These are phyloP conservation scores for Microcebus murinus DNA, from an alignment of 2,113 vertebrate genomes.

Conservation along the genomic window DNA sequence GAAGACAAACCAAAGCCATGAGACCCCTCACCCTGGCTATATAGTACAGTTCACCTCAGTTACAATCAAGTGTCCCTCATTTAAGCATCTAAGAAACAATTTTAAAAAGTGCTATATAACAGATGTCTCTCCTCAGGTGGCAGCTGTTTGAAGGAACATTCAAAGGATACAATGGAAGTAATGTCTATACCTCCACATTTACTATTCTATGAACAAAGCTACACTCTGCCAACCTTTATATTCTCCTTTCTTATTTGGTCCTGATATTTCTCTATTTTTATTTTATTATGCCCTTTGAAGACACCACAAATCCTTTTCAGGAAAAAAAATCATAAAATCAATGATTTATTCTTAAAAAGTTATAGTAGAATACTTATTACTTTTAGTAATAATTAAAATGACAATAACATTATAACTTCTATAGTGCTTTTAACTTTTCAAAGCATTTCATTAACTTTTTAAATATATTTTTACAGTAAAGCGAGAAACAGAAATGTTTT, in stretches of 20 bases:
- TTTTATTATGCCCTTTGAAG: conserved; percentile 27
- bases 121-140: background rate
- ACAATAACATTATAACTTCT: background rate
- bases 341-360: background rate
- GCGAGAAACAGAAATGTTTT: background rate
- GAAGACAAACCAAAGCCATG: background rate
- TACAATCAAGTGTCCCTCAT: background rate
- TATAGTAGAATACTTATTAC: background rate
- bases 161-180: background rate
- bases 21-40: background rate
- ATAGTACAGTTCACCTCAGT: background rate
- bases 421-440: background rate
- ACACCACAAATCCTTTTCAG: background rate
- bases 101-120: background rate
- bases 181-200: background rate
- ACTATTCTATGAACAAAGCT: background rate
- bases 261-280: conserved; percentile 2
- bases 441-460: conserved; percentile 11
- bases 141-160: conserved; percentile 12
- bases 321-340: background rate
- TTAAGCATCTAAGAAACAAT: background rate
- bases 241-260: background rate
- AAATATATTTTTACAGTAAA: background rate
- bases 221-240: background rate
- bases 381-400: conserved; percentile 2